These are phyloP conservation scores for Netelia virgata DNA, from an alignment of 2,888 invertebrate genomes.

Conservation along the genomic window DNA sequence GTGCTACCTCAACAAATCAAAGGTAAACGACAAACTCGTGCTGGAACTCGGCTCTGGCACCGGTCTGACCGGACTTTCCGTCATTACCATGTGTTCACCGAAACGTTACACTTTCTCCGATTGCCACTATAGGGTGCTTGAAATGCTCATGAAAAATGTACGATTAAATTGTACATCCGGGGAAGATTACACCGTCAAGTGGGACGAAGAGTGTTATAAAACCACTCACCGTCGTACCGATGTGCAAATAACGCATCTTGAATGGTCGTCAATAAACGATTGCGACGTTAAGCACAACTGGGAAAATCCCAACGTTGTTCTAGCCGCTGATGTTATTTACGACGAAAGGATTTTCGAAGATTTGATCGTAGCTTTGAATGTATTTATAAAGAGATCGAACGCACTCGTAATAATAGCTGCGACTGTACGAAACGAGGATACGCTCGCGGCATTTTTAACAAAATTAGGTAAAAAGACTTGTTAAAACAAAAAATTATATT, in stretches of 20 bases:
- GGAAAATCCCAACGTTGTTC: conserved; percentile 84
- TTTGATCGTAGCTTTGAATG: conserved; percentile 85
- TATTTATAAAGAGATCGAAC: conserved; percentile 82
- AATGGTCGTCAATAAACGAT: conserved; percentile 86
- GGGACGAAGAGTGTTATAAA: conserved; percentile 55
- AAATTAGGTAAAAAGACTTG: conserved; percentile 85
- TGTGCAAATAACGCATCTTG: conserved; percentile 83
- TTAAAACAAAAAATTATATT: conserved; percentile 64
- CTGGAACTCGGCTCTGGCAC: conserved; percentile 92
- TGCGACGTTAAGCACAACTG: conserved; percentile 71
- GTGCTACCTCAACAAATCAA: conserved; percentile 86
- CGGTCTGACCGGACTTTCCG: conserved; percentile 90
- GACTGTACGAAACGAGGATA: conserved; percentile 89
- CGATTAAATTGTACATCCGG: conserved; percentile 86
- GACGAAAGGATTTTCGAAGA: conserved; percentile 86
- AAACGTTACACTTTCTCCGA: conserved; percentile 89
- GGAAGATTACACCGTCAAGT: conserved; percentile 49
- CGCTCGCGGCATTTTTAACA: conserved; percentile 87
- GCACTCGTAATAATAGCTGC: conserved; percentile 86
- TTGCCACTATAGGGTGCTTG: conserved; percentile 89
- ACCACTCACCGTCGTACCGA: conserved; percentile 66
- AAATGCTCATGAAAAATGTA: conserved; percentile 88
- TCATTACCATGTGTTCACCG: conserved; percentile 87
- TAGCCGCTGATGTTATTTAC: conserved; percentile 88
- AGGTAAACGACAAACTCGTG: conserved; percentile 87